Evolutionary conservation across 2,888 invertebrate species (phyloP), one percentile per base, ranked within the genome.

Genomic region (Agrochola lychnidis): DNA sequence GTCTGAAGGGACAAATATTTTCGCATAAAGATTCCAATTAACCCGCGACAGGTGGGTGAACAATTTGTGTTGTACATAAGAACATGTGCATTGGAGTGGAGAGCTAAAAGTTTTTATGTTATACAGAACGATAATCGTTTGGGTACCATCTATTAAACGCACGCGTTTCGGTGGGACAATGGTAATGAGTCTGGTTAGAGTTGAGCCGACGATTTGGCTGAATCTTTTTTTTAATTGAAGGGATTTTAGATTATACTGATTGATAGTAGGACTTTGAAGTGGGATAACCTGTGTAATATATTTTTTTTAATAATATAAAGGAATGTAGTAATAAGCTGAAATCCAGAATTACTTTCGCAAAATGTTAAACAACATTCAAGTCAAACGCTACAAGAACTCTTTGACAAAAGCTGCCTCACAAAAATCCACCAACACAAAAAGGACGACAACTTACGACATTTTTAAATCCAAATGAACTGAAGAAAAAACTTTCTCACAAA

Each of bases 11-110:
- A 93, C 92, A 88, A 88, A 84, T 88, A 93, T 93, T 93, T 93
- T 91, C 92, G 91, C 90, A 91, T 93, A 94, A 94, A 94, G 93
- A 95, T 94, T 94, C 94, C 94, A 95, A 95, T 95, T 94, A 95
- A 92, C 87, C 86, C 82, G 85, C 91, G 93, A 93, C 94, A 95
- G 94, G 93, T 94, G 92, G 91, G 86, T 83, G 86, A 85, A 89
- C 86, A 89, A 87, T 88, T 91, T 89, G 86, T 88, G 89, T 90
- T 89, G 83, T 88, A 91, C 88, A 90, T 88, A 91, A 91, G 91
- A 92, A 91, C 90, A 90, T 89, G 89, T 88, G 90, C 88, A 89
- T 79, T 88, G 82, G 83, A 90, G 87, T 66, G 81, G 74, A 59
- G 86, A 90, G 36, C 84, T 76, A 85, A 90, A 89, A 86, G 88